Conservation (phyloP, 2,888 invertebrate species). For the Plemyria rubiginata region DNA sequence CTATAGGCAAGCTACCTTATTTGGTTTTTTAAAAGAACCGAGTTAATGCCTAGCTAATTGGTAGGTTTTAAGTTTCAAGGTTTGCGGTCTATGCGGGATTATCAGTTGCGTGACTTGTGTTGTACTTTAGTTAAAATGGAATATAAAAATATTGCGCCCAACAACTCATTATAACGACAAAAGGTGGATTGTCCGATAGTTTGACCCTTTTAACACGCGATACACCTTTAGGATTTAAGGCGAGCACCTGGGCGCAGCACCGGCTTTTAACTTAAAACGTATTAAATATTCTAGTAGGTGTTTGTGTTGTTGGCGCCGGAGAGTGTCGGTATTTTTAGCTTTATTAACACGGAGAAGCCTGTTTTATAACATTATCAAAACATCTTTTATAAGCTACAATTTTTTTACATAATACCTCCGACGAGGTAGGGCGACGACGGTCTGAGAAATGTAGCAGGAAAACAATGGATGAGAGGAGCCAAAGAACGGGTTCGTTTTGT, state of each 20-base stretch:
- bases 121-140: slow-evolving; percentile 31
- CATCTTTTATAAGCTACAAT: too few species aligned
- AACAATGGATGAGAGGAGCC: too few species aligned
- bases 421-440: too few species aligned
- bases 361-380: background rate
- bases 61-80: slow-evolving; percentile 33
- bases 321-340: slow-evolving; percentile 4
- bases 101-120: slow-evolving; percentile 52
- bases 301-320: slow-evolving; percentile 17
- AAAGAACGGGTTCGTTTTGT: too few species aligned
- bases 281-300: slow-evolving; percentile 39
- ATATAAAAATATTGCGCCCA: slow-evolving; percentile 45
- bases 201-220: slow-evolving; percentile 49
- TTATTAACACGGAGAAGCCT: slow-evolving; percentile 3
- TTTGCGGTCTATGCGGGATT: slow-evolving; percentile 28
- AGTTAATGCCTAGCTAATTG: slow-evolving; percentile 23
- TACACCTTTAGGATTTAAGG: slow-evolving; percentile 23
- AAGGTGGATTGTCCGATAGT: slow-evolving; percentile 39
- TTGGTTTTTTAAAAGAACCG: slow-evolving; percentile 18
- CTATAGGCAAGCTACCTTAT: slow-evolving; percentile 16
- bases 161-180: slow-evolving; percentile 45
- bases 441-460: too few species aligned
- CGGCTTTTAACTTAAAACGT: slow-evolving; percentile 39
- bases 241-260: slow-evolving; percentile 38
- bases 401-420: too few species aligned